Conservation (phyloP, 2,888 invertebrate species). For the Elmis aenea region DNA sequence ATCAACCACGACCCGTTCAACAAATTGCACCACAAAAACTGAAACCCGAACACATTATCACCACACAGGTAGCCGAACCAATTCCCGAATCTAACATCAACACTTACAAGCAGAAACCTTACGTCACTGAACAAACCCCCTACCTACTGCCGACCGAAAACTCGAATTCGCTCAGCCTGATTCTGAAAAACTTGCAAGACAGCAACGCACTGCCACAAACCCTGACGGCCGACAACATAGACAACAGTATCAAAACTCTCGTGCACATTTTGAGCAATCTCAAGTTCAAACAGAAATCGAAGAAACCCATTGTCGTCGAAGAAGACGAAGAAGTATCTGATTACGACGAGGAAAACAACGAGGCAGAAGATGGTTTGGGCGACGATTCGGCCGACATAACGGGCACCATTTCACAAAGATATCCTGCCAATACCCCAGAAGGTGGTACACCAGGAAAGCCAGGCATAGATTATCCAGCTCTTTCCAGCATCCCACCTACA, state of each 20-base stretch:
- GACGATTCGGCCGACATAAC: conserved; percentile 30
- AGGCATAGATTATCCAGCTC: conserved; percentile 76
- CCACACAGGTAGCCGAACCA: no score
- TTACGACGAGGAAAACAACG: conserved; percentile 32
- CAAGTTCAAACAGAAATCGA: conserved; percentile 49
- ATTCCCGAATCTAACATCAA: no score
- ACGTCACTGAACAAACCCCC: no score
- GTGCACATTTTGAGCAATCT: conserved; percentile 69
- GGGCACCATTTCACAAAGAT: conserved; percentile 33
- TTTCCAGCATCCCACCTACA: conserved; percentile 70
- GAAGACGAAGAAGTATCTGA: conserved; percentile 33
- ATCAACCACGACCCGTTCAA: conserved; percentile 1
- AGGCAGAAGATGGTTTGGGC: conserved; percentile 34
- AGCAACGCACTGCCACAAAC: conserved; percentile 72
- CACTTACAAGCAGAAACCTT: no score
- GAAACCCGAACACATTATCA: no score
- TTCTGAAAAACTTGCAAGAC: conserved; percentile 67
- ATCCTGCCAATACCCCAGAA: conserved; percentile 49
- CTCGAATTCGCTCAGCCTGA: conserved; percentile 48
- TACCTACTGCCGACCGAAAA: conserved; percentile 33
- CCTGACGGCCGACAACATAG: conserved; percentile 71
- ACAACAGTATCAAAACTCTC: conserved; percentile 71
- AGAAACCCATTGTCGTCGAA: conserved; percentile 42
- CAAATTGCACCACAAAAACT: not conserved
- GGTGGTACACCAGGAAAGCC: conserved; percentile 64